Percentiles rank a stretch among this genome's conserved stretches.
Conservation (phyloP, 2,113 vertebrate species). For the Pleuronectes platessa region DNA sequence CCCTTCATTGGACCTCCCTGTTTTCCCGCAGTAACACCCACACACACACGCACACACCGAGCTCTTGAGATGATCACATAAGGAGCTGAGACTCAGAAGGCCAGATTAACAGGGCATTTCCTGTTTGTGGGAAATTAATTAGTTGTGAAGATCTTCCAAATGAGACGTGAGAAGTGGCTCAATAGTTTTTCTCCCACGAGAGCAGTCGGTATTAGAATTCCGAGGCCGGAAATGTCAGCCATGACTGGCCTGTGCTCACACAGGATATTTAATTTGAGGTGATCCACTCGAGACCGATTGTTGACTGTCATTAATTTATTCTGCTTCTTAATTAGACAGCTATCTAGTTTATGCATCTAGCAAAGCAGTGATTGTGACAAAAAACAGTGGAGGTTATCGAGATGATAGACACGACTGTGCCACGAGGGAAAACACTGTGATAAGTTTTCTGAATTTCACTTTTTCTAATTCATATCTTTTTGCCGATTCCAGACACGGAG, state of each 20-base stretch:
- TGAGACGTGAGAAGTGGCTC: conserved; percentile 45
- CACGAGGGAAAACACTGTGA: conserved; percentile 8
- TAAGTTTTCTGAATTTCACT: not conserved
- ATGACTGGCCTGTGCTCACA: conserved; percentile 24
- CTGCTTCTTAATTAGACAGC: conserved; percentile 30
- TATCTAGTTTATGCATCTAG: conserved; percentile 16
- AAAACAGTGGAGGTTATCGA: conserved; percentile 2
- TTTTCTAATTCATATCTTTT: too few species aligned
- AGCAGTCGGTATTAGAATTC: conserved; percentile 31
- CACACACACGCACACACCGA: conserved; percentile 16
- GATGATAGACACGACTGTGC: not conserved
- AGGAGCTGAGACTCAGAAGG: conserved; percentile 13
- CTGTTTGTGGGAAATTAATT: conserved; percentile 57
- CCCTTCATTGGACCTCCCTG: conserved; percentile 12
- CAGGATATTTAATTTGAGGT: conserved; percentile 35
- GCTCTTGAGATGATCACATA: conserved; percentile 4
- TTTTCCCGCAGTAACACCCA: too few species aligned
- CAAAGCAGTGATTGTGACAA: conserved; percentile 8
- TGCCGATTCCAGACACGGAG: conserved; percentile 15
- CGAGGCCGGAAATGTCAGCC: conserved; percentile 38
- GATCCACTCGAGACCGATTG: conserved; percentile 42
- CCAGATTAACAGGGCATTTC: conserved; percentile 53
- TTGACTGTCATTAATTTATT: conserved; percentile 34
- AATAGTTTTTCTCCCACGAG: conserved; percentile 43
- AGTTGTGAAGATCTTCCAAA: conserved; percentile 37